Evolutionary conservation across 2,113 vertebrate genomes (phyloP), one percentile per base, ranked within the genome.

Genomic region (Abramis brama): DNA sequence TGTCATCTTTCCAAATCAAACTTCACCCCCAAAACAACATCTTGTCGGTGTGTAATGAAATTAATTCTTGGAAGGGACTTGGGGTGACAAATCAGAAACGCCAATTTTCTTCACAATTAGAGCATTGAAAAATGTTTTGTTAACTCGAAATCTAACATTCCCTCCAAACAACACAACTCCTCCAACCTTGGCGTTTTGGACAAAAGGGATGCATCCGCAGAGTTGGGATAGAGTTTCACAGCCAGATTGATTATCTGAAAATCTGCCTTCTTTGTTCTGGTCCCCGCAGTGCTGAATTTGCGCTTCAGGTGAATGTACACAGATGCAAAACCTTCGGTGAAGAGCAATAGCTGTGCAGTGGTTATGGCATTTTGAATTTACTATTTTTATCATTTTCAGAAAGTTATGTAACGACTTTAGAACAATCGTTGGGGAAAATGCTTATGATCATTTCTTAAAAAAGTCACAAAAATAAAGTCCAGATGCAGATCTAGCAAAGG

Each of bases 271-370:
- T 87, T 81, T 75, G 50, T 55, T 75, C 62, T 30, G 19, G 47
- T 68, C 84, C 78, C 83, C 5, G 21, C 21, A n/a, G 73, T 83
- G 87, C 87, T 86, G 84, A 88, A n/a, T 79, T 68, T 79, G 83
- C 79, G 5, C 78, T 82, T 83, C 39, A 27, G 43, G 23, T 86
- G 59, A 86, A 71, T 15, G 71, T 55, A 71, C 66, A 83, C 81
- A 73, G 68, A 83, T 71, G 81, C 81, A 59, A n/a, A 59, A 59
- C 59, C 43, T 13, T 82, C 17, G 59, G 39, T 68, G n/a, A 21
- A 30, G 27, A 82, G 15, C 62, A 70, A 52, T 23, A 39, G 81
- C 81, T 73, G 68, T 33, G 81, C 57, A 73, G 66, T 59, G 81
- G 33, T 30, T 60, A 55, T 82, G 79, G 7, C 79, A 50, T 60